Base-by-base conservation (phyloP, 2,113 vertebrate genomes). In the Sialia sialis region DNA sequence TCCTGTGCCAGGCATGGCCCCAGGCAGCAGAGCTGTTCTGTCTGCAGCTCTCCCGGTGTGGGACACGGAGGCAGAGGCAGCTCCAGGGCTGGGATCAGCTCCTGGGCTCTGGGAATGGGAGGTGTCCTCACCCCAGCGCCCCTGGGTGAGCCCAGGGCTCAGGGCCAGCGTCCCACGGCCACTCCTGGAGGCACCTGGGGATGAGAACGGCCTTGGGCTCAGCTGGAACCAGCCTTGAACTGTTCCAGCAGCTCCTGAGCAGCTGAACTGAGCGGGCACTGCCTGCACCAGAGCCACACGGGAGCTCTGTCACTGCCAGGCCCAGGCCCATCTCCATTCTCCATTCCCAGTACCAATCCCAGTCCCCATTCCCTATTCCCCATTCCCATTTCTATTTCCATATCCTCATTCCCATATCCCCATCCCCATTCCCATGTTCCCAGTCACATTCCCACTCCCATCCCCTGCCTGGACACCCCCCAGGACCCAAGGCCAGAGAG, bases 181-280 rank as follows among this genome's bases (percentile, higher is more conserved):
- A 0, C 36, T 58, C 43, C 64, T 23, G 59, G 91, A 46, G 80
- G 87, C 85, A 92, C 83, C 96, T 96, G 17, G 3, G 13, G 41
- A 46, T 14, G 30, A 55, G 87, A 73, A 46, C 18, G 59, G 13
- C 23, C 36, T 5, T 26, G 44, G 66, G n/a, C 8, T 51, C 46
- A 22, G 36, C 8, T 39, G 13, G 1, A 8, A 3, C 0, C 18
- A 30, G 26, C 63, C 41, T 41, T 1, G 1, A 52, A 0, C 25
- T 64, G 87, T 34, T 6, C 36, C 82, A 63, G 82, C 39, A 78
- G 74, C 49, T 1, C 46, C 29, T 5, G 81, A 4, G 3, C 21
- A 27, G 48, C 26, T 3, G 3, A 5, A 1, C 41, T 8, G 38
- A 6, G 60, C 2, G 1, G 36, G 39, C 30, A 5, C 12, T 2